Percentiles rank a stretch among this genome's conserved stretches.
Evolutionary conservation across 1,140 invertebrate genomes (phyloP).

Genomic region (Drosophila parabipectinata): DNA sequence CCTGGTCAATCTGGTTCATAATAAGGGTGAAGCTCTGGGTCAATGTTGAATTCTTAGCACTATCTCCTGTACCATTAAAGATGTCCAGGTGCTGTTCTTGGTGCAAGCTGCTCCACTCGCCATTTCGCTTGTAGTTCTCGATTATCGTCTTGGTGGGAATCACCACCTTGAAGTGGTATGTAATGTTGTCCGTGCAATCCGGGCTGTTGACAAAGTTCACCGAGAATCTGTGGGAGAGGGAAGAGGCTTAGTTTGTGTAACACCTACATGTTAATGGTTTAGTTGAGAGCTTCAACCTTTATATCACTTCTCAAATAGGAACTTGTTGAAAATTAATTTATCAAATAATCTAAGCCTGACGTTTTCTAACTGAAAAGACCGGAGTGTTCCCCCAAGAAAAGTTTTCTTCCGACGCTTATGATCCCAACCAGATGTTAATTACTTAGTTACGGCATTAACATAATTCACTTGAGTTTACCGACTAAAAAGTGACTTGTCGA

Average conservation of each 20-base stretch:
- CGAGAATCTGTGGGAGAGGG: constrained; percentile 65
- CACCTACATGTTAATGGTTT: constrained; percentile 25
- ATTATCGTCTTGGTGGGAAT: constrained; percentile 58
- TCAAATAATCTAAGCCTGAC: neutral
- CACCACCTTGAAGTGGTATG: constrained; percentile 78
- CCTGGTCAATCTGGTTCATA: constrained; percentile 42
- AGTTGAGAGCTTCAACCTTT: too few relatives aligned
- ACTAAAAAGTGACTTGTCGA: neutral
- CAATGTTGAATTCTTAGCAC: constrained; percentile 18
- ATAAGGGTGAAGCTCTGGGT: constrained; percentile 37
- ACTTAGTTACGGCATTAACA: neutral
- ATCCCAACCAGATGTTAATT: neutral
- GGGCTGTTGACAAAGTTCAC: constrained; percentile 76
- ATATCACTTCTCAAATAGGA: too few relatives aligned
- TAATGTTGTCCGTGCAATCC: constrained; percentile 65
- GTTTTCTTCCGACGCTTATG: too few relatives aligned
- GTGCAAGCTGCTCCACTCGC: constrained; percentile 63
- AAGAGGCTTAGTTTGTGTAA: neutral
- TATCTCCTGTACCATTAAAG: constrained; percentile 70
- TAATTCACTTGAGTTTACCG: neutral
- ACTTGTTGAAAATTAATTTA: neutral
- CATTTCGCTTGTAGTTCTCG: constrained; percentile 70
- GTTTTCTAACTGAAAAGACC: too few relatives aligned
- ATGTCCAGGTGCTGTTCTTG: constrained; percentile 55
- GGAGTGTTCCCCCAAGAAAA: too few relatives aligned